Conservation (phyloP, 2,113 vertebrate species). For the Tinamus guttatus region DNA sequence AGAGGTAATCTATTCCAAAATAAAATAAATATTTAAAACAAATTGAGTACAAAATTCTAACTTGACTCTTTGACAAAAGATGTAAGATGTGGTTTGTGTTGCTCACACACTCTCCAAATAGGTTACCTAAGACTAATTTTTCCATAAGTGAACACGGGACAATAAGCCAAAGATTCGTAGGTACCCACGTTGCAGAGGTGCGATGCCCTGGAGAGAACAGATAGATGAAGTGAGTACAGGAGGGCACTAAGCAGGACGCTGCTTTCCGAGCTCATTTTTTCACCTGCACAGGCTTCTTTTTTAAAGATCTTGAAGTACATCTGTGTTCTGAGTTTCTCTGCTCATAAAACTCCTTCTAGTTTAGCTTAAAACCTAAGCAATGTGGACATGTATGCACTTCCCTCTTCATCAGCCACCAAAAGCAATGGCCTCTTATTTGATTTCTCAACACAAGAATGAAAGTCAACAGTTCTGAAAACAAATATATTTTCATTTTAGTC, state of each 20-base stretch:
- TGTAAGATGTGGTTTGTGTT: neutral
- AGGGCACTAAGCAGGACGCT: conserved; percentile 33
- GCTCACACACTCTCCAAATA: neutral
- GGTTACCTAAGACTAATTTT: neutral
- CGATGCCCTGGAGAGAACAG: conserved; percentile 44
- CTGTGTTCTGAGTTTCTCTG: neutral
- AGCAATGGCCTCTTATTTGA: neutral
- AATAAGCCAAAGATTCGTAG: neutral
- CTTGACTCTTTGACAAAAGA: neutral
- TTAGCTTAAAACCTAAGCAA: neutral
- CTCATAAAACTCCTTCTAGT: neutral
- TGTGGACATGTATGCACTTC: neutral
- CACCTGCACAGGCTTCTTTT: neutral
- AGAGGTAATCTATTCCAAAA: neutral
- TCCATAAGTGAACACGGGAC: conserved; percentile 16
- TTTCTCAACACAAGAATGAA: neutral
- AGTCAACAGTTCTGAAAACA: neutral
- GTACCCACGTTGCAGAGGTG: neutral
- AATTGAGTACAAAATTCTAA: neutral
- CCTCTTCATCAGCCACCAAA: neutral
- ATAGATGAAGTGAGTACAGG: neutral
- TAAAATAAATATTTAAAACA: neutral
- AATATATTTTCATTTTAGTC: neutral
- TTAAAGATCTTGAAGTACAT: conserved; percentile 5
- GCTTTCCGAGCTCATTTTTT: neutral